Percentiles rank a stretch among this genome's conserved stretches.
These are phyloP conservation scores for Agrenia bidenticulata DNA, from an alignment of 2,888 invertebrate genomes.

Conservation along the genomic window DNA sequence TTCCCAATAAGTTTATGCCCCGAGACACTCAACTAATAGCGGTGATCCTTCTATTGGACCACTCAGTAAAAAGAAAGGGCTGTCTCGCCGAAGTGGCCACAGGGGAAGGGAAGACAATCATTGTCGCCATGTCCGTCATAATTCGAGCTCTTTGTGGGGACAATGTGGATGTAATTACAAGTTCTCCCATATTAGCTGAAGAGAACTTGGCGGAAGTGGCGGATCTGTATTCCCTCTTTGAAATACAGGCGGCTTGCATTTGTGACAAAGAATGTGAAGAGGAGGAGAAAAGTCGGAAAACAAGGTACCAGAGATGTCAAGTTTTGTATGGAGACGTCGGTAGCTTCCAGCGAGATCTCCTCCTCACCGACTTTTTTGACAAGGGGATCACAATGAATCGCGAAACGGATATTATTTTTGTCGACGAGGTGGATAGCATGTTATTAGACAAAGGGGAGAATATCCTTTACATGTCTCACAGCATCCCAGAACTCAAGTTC, in stretches of 20 bases:
- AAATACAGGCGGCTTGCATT: neutral
- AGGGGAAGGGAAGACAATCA: neutral
- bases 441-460: no score
- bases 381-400: no score
- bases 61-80: neutral
- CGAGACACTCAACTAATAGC: neutral
- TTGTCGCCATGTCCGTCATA: neutral
- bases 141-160: neutral
- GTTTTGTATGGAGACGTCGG: no score
- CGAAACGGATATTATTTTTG: no score
- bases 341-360: no score
- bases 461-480: no score
- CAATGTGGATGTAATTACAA: conserved; percentile 3
- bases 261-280: neutral
- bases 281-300: neutral
- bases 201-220: neutral
- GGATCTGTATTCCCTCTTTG: neutral
- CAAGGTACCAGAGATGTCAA: neutral
- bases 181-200: neutral
- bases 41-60: neutral
- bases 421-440: no score
- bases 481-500: no score
- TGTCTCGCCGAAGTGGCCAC: neutral
- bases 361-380: no score
- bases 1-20: neutral